A percentile compares a stretch with the other conserved stretches of the same genome.
Evolutionary conservation across 2,888 invertebrate species (phyloP).

Genomic region (Apodemia mormo): DNA sequence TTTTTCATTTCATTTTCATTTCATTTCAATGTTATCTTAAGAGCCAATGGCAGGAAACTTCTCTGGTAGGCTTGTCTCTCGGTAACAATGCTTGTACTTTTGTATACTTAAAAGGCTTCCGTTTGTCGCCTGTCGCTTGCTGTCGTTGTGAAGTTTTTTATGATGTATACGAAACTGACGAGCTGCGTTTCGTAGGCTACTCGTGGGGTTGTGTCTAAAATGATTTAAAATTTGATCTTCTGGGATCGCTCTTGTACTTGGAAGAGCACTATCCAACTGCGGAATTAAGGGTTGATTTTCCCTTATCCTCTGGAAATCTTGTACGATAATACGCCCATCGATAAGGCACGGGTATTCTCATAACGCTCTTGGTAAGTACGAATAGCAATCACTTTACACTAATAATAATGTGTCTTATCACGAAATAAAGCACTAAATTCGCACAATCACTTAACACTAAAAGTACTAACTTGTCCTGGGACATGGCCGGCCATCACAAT

Average conservation of each 20-base stretch:
- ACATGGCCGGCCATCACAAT: too few species aligned
- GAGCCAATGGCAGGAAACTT: background rate
- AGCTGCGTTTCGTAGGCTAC: background rate
- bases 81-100: conserved; percentile 29
- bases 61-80: conserved; percentile 20
- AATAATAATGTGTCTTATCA: too few species aligned
- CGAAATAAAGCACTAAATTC: too few species aligned
- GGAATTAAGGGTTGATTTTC: background rate
- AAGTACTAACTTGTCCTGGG: too few species aligned
- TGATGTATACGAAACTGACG: background rate
- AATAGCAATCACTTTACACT: too few species aligned
- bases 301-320: background rate
- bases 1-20: too few species aligned
- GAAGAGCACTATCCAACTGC: background rate
- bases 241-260: background rate
- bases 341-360: too few species aligned
- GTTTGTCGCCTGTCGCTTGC: conserved; percentile 7
- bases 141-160: conserved; percentile 4
- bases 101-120: conserved; percentile 20
- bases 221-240: background rate
- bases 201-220: background rate
- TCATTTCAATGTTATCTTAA: conserved; percentile 19
- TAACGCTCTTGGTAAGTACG: too few species aligned
- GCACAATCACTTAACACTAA: too few species aligned
- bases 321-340: background rate